Base-by-base conservation (phyloP, 1,140 invertebrate genomes). In the Macrobrachium nipponense region DNA sequence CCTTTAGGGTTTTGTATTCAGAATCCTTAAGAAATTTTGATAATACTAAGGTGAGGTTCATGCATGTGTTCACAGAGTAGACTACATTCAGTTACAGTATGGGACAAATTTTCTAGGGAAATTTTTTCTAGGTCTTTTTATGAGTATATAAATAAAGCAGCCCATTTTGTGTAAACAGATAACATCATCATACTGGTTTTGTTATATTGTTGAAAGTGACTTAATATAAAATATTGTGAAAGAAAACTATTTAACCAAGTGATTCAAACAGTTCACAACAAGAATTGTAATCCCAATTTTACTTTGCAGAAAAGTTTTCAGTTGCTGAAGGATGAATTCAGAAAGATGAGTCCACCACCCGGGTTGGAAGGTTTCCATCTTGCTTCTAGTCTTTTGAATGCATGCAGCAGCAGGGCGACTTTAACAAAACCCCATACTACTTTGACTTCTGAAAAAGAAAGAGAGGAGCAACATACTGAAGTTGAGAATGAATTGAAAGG, bases 281-380 rank as follows among this genome's bases (percentile, higher is more conserved):
- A 10, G 51, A 51, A 6, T 51, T 12, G 8, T 51, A 51, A 51
- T 51, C 51, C 51, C 7, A 51, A 51, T 15, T 59, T 78, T 86
- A 5, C 86, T 27, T 89, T 90, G 17, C 90, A 93, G 92, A 91
- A 91, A 89, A 91, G 92, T 88, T 92, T 92, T 80, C 90, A 91
- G 58, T 91, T 92, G 73, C 89, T 93, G 72, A 90, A 91, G 86
- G 92, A 92, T 87, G 92, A 93, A 88, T 90, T 92, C 85, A 78
- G 90, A 44, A 92, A 92, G 80, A 90, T 93, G 91, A 91, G 91
- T 78, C 90, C 91, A 7, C 92, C 92, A 14, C 87, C 89, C 76
- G 91, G 90, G 10, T 82, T 92, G 70, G 90, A 91, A 86, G 89
- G 87, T 17, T 64, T 89, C 14, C 78, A 70, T 20, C 66, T 87